Evolutionary conservation across 2,797 vertebrate genomes (phyloP).

Genomic region (Mormyrus hasselquistii): DNA sequence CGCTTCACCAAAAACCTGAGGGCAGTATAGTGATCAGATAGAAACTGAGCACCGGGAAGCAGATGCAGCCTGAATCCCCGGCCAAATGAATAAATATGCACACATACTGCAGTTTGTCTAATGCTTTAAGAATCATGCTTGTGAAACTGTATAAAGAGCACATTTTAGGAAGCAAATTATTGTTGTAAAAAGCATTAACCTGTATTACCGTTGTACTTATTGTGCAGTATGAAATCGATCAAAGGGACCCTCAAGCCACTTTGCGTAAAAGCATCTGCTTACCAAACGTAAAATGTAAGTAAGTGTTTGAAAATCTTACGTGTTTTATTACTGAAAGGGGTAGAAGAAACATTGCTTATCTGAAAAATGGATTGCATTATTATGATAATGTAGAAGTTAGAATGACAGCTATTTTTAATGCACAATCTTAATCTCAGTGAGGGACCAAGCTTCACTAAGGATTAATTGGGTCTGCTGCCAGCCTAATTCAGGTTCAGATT

Average conservation of each 20-base stretch:
- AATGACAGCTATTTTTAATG: conserved; percentile 62
- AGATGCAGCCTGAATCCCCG: conserved; percentile 9
- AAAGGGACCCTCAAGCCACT: background rate
- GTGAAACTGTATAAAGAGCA: background rate
- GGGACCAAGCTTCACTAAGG: conserved; percentile 37
- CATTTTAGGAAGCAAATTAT: background rate
- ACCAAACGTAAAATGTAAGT: conserved; percentile 24
- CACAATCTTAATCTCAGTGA: conserved; percentile 55
- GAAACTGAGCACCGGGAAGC: background rate
- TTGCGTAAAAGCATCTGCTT: background rate
- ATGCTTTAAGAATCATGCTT: background rate
- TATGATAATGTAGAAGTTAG: conserved; percentile 67
- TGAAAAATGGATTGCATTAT: conserved; percentile 71
- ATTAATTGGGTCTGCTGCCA: conserved; percentile 69
- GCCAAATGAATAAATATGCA: background rate
- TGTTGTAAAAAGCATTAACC: background rate
- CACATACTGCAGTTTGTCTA: background rate
- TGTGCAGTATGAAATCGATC: background rate
- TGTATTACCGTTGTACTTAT: background rate
- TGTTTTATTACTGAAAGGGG: conserved; percentile 36
- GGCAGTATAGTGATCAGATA: background rate
- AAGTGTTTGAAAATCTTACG: conserved; percentile 31
- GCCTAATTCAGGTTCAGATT: conserved; percentile 69
- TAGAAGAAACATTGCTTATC: conserved; percentile 35
- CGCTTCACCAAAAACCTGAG: background rate